Evolutionary conservation across 2,113 vertebrate species (phyloP).

Genomic region (Daubentonia madagascariensis): DNA sequence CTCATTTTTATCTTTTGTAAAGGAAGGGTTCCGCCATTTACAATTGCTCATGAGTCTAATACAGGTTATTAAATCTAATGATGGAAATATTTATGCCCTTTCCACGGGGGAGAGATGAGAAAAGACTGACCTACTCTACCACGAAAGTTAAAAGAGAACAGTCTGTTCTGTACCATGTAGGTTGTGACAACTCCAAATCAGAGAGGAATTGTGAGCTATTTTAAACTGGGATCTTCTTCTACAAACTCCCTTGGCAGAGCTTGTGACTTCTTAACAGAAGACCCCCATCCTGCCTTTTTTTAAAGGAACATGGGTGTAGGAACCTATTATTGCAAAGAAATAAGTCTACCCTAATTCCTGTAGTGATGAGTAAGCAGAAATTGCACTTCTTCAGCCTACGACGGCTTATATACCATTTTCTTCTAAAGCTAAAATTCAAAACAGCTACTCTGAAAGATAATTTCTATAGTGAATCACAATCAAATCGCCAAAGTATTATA

Average conservation of each 20-base stretch:
- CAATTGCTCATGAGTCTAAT: neutral
- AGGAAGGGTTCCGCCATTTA: neutral
- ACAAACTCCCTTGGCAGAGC: slow-evolving; percentile 64
- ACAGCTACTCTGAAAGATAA: neutral
- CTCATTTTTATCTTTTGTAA: neutral
- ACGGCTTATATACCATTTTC: neutral
- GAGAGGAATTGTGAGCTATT: slow-evolving; percentile 60
- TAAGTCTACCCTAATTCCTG: neutral
- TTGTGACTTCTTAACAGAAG: slow-evolving; percentile 35
- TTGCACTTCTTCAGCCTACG: fast-evolving
- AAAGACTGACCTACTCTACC: neutral
- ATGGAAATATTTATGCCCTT: neutral
- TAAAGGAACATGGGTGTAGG: neutral
- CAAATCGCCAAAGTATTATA: neutral
- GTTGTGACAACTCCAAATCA: slow-evolving; percentile 57
- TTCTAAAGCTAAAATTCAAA: neutral
- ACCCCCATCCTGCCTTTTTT: neutral
- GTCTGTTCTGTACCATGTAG: neutral
- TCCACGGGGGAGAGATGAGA: neutral
- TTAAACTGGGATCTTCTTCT: slow-evolving; percentile 67
- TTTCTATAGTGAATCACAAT: slow-evolving; percentile 12
- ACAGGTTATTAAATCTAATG: neutral
- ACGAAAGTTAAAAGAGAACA: slow-evolving; percentile 42
- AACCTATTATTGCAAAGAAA: neutral
- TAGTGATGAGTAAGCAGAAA: slow-evolving; percentile 42